phyloP scores from a whole-genome alignment of 2,888 invertebrate genomes.

The Cheilosia vulpina region DNA sequence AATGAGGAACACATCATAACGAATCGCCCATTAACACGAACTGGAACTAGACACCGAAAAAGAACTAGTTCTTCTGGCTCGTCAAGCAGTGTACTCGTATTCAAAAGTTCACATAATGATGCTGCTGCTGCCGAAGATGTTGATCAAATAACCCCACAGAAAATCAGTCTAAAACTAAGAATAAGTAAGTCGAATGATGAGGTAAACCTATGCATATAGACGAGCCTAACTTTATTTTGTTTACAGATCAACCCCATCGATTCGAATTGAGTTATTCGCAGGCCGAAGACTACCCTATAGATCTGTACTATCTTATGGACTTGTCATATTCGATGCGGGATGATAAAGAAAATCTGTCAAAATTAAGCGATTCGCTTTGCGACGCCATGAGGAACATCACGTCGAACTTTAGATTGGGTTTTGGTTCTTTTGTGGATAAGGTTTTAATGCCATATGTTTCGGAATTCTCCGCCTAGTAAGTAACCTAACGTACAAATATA shows the following conservation, averaged over 20 bases:
- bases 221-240: no score
- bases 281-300: conserved; percentile 98
- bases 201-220: neutral
- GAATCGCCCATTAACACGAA: conserved; percentile 85
- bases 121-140: conserved; percentile 84
- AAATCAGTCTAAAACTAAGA: conserved; percentile 89
- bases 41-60: conserved; percentile 80
- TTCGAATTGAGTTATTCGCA: conserved; percentile 91
- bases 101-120: conserved; percentile 76
- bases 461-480: conserved; percentile 95
- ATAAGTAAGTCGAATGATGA: conserved; percentile 86
- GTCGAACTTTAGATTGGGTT: conserved; percentile 95
- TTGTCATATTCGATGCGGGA: conserved; percentile 99
- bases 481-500: neutral
- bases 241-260: conserved; percentile 89
- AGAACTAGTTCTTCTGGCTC: conserved; percentile 78
- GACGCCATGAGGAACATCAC: conserved; percentile 96
- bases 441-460: conserved; percentile 98
- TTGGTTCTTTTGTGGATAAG: conserved; percentile 98
- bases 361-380: conserved; percentile 90
- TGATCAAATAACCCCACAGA: conserved; percentile 93
- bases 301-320: conserved; percentile 99
- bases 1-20: conserved; percentile 84
- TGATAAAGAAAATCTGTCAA: conserved; percentile 97
- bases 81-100: conserved; percentile 76